Evolutionary conservation across 2,113 vertebrate species (phyloP), one percentile per base, ranked within the genome.

Genomic region (Barbus barbus): DNA sequence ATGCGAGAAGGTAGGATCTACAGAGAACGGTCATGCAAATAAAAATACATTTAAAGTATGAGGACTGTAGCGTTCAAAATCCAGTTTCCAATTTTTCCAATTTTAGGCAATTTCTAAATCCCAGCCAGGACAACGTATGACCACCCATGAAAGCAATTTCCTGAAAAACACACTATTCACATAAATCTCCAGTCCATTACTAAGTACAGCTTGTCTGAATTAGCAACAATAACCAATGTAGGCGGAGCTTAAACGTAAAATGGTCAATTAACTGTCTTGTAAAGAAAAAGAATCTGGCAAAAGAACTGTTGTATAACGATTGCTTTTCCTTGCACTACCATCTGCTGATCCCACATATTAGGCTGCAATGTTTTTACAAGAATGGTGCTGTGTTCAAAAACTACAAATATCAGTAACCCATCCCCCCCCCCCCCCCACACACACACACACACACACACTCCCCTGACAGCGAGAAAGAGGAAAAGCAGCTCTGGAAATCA

Each of bases 381-480:
- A 74, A 74, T 8, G 46, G 58, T 36, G 56, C 14, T 26, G 13
- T 60, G 67, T 73, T 73, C 51, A 63, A 48, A 75, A 38, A 22
- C 24, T 4, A 82, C 26, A 51, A 69, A 53, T n/a, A 69, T 82
- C 65, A 73, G 24, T 38, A n/a, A n/a, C n/a, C n/a, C n/a, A n/a
- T n/a, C n/a, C n/a, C n/a, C n/a, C n/a, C n/a, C n/a, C n/a, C n/a
- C n/a, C n/a, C n/a, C n/a, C n/a, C n/a, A n/a, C n/a, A n/a, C n/a
- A n/a, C n/a, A n/a, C n/a, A n/a, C n/a, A n/a, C n/a, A n/a, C n/a
- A n/a, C n/a, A n/a, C 20, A 7, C 6, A 9, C 31, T 28, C 63
- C 60, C 60, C 18, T 4, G 11, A 75, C 22, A 53, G 44, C 4
- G 9, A 51, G 56, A 77, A 75, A 77, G 41, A 76, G 26, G 16